A percentile compares a stretch with the other conserved stretches of the same genome.
These are phyloP conservation scores for Cheilosia pagana DNA, from an alignment of 2,888 invertebrate genomes.

Conservation along the genomic window DNA sequence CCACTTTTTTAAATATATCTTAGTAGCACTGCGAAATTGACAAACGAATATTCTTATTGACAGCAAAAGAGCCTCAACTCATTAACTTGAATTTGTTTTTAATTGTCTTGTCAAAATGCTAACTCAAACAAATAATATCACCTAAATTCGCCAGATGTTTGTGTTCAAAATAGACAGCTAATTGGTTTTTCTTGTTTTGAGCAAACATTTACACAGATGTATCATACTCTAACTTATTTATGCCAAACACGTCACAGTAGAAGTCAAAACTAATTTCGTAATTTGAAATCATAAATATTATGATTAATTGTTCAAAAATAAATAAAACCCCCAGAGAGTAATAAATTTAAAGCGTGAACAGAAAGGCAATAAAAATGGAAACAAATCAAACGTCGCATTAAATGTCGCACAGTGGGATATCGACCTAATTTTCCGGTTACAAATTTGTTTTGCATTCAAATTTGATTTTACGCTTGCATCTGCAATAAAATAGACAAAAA, in stretches of 20 bases:
- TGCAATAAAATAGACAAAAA: no score
- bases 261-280: not conserved
- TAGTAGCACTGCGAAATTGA: no score
- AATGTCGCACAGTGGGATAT: not conserved
- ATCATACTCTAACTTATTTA: not conserved
- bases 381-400: not conserved
- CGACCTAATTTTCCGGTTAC: not conserved
- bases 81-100: not conserved
- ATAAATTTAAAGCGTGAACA: no score
- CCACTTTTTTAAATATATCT: no score
- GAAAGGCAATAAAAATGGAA: not conserved
- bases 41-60: no score
- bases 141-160: not conserved
- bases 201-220: not conserved
- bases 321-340: not conserved
- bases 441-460: not conserved
- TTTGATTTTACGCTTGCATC: no score
- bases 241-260: not conserved
- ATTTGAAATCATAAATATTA: not conserved
- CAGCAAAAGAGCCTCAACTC: no score
- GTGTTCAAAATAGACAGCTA: not conserved
- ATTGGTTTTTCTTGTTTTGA: not conserved
- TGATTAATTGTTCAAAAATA: constrained; percentile 3
- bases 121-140: not conserved
- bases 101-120: not conserved